Evolutionary conservation across 2,888 invertebrate species (phyloP), one percentile per base, ranked within the genome.

Genomic region (Cantharis flavilabris): DNA sequence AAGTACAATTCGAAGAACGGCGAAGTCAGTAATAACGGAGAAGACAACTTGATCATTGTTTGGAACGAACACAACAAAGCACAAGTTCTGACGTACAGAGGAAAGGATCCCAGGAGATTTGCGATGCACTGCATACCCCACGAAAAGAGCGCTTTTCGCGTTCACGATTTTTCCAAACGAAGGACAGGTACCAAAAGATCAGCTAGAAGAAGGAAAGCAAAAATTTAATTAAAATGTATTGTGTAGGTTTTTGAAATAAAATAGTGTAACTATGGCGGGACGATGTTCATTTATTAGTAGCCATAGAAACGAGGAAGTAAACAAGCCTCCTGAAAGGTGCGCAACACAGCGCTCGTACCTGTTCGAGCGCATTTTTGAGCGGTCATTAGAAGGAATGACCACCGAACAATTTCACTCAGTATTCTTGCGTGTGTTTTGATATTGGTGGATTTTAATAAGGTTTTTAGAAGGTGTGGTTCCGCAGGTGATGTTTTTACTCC

Each of bases 341-440:
- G 72, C 72, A 73, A 73, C 72, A 69, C 69, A 62, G 49, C 65
- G 11, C 33, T 69, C 72, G 67, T 20, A 49, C 20, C 49, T 73
- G 72, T 49, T n/a, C 65, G 23, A 71, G 71, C 71, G 71, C 49
- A 69, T 69, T 73, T 65, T 73, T 73, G 11, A 73, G 67, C 72
- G 72, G 72, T 69, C 72, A 73, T 26, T 73, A 26, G 18, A 16
- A 73, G 16, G 67, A 72, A 62, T 73, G 72, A 65, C 72, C 72
- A 67, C 30, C 64, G n/a, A 1, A 49, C 49, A n/a, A 49, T n/a
- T 49, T 67, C 10, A 67, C 9, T 18, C 65, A 13, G n/a, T 23
- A 67, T 23, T 67, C 23, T 67, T 67, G 10, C 49, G 49, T 49
- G 49, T 49, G 49, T 49, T 23, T 67, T 23, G n/a, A 18, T 20